Evolutionary conservation across 2,797 vertebrate species (phyloP), one percentile per base, ranked within the genome.

Genomic region (Onychomys arenicola): DNA sequence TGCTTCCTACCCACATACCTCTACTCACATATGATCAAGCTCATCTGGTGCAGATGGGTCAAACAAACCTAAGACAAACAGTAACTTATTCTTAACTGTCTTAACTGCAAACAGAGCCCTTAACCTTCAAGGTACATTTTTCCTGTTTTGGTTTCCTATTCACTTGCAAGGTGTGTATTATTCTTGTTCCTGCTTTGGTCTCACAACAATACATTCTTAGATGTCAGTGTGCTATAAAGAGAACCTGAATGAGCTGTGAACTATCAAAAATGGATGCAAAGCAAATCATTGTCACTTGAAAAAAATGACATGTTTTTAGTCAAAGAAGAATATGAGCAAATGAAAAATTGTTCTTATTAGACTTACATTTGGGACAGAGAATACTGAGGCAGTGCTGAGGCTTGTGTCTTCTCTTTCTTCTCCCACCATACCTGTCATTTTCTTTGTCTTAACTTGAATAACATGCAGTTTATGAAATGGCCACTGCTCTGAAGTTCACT

Each of bases 401-500:
- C n/a, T 49, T 80, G 37, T 94, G 29, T 88, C 84, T 49, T 78
- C 29, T 80, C 40, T 69, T 52, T 71, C 17, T 43, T 95, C 77
- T 63, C 67, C 37, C 75, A 59, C 21, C 46, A 6, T 27, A 57
- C 67, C 71, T 97, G 52, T 71, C 43, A 57, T 89, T 89, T 93
- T 63, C 37, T 85, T 82, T 71, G 34, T 89, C 89, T 91, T 93
- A 57, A 75, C 16, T 89, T 82, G n/a, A 94, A 88, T 69, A 89
- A 69, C n/a, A 82, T 55, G 27, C 27, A 86, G 6, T 81, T 87
- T 92, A 92, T 71, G 52, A 89, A 77, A 92, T 92, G 32, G 29
- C 49, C 63, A 86, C 19, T 63, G 52, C 73, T 94, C 91, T 95
- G 52, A 96, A 91, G 57, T 93, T 97, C 40, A 75, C 89, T 96